Base-by-base conservation (phyloP, 1,140 invertebrate genomes). In the Drosophila pseudoananassae region DNA sequence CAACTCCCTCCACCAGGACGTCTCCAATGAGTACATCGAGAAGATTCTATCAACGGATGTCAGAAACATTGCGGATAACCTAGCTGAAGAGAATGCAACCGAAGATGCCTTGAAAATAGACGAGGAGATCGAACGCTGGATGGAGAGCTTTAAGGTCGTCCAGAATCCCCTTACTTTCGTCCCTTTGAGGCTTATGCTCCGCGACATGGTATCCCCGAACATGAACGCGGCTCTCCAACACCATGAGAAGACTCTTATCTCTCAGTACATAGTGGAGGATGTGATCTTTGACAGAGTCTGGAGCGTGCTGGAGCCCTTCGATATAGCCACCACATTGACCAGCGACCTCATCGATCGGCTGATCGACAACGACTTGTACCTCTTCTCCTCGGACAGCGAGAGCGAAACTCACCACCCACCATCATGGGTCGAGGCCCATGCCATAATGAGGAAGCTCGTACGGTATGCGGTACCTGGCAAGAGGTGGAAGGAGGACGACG, bases 1-100 rank as follows among this genome's bases (percentile, higher is more conserved):
- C n/a, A 65, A 72, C 51, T 93, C 94, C 76, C 91, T 93, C 2
- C 93, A 95, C 76, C 45, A 93, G 94, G 92, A 93, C 92, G 12
- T 93, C 92, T 7, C 94, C 94, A 4, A 94, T 94, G 84, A 93
- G 0, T 96, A 95, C 88, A 91, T 96, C 50, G 93, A 95, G 73
- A 93, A 94, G 65, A 93, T 96, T 20, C 93, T 96, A 14, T 91
- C 93, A 2, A 93, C 94, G 51, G 93, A 94, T 9, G 92, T 95
- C 46, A 93, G 94, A 20, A 92, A 93, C 53, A 90, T 93, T 15
- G 93, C 94, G 0, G 93, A 94, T 43, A 81, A 93, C 23, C 92
- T 94, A 73, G 93, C 94, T 0, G 87, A 93, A n/a, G 59, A 92
- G 10, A 93, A 95, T 53, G 92, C 95, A 7, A 79, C 92, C 15